Evolutionary conservation across 2,113 vertebrate genomes (phyloP).

Genomic region (Rhineura floridana): DNA sequence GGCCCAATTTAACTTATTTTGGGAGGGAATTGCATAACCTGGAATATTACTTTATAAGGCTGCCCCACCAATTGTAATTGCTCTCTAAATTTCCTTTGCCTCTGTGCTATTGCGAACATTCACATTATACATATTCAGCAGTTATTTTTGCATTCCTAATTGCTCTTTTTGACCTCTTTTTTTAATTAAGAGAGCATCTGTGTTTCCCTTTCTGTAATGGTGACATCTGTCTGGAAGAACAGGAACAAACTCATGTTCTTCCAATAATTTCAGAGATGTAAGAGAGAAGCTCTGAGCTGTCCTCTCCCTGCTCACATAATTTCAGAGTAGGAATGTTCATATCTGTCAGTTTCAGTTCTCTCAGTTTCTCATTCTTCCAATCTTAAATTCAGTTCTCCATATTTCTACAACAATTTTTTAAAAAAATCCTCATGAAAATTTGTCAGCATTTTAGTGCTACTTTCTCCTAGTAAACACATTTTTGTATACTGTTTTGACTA

Average conservation of each 20-base stretch:
- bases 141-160: background rate
- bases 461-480: no score
- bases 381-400: no score
- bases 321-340: background rate
- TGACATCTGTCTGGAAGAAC: background rate
- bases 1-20: no score
- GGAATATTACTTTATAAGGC: background rate
- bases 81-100: background rate
- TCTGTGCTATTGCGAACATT: background rate
- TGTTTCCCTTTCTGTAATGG: background rate
- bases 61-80: background rate
- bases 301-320: slow-evolving; percentile 24
- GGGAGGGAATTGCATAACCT: no score
- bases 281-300: background rate
- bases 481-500: no score
- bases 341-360: no score
- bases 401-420: no score
- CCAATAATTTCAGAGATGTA: slow-evolving; percentile 13
- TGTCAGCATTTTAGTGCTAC: no score
- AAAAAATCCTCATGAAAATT: no score
- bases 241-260: background rate
- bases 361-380: no score
- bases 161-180: background rate
- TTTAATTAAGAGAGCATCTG: background rate
- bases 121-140: background rate